Conservation (phyloP, 2,888 invertebrate genomes). For the Ophion slaviceki region DNA sequence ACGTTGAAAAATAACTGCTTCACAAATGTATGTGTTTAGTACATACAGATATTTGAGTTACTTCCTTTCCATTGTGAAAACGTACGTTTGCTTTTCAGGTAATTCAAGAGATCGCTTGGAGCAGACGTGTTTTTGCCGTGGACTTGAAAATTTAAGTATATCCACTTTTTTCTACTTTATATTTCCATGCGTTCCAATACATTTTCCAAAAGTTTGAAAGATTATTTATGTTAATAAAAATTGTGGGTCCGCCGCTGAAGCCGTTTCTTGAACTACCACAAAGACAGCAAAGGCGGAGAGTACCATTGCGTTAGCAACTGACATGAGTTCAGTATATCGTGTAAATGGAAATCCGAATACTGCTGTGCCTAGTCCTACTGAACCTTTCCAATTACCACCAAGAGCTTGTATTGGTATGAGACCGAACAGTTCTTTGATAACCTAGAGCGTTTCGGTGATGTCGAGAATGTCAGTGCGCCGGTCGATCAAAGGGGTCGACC, state of each 20-base stretch:
- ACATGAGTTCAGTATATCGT: not conserved
- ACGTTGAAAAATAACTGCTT: no score
- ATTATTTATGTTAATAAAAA: not conserved
- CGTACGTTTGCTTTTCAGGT: no score
- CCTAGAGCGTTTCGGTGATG: not conserved
- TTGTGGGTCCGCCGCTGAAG: not conserved
- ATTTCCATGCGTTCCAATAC: no score
- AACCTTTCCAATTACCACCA: not conserved
- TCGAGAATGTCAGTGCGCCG: not conserved
- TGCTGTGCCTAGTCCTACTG: not conserved
- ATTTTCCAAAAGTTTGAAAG: not conserved
- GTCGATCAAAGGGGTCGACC: no score
- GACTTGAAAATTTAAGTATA: not conserved
- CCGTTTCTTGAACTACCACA: not conserved
- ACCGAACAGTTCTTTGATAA: constrained; percentile 4
- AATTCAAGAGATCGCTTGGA: no score
- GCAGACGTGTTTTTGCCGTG: no score
- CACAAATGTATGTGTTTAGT: no score
- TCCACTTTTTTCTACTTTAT: not conserved
- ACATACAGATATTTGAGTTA: no score
- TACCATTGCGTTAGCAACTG: not conserved
- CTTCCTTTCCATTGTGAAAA: no score
- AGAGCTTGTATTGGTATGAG: not conserved
- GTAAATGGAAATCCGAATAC: no score
- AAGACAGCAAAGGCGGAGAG: constrained; percentile 16